Evolutionary conservation across 2,113 vertebrate species (phyloP).

Genomic region (Nettapus auritus): DNA sequence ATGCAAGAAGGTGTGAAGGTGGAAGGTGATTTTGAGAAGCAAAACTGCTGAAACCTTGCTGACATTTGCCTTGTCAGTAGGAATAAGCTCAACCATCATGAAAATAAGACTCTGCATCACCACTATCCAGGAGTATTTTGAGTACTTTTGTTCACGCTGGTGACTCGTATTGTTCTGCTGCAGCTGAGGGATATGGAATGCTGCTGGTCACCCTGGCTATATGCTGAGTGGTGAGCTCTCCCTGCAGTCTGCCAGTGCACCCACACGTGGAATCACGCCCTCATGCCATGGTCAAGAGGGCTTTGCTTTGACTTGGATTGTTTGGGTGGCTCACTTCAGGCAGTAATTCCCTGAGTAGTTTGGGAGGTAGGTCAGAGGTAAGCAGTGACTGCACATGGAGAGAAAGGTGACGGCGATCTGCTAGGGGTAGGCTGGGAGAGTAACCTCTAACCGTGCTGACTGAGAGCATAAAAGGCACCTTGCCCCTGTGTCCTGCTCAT

Average conservation of each 20-base stretch:
- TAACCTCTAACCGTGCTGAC: background rate
- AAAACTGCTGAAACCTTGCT: background rate
- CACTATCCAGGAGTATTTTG: background rate
- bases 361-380: background rate
- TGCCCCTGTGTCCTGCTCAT: background rate
- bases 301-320: background rate
- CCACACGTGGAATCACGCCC: background rate
- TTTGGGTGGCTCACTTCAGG: background rate
- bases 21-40: background rate
- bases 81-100: background rate
- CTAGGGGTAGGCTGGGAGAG: background rate
- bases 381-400: background rate
- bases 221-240: background rate
- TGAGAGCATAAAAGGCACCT: background rate
- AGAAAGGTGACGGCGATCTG: background rate
- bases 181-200: background rate
- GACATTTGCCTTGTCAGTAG: background rate
- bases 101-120: background rate
- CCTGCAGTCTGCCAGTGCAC: background rate
- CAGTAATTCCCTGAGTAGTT: background rate
- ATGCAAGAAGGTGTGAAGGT: background rate
- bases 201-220: fast-evolving
- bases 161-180: background rate
- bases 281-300: fast-evolving
- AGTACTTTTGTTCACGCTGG: background rate